A percentile compares a stretch with the other conserved stretches of the same genome.
Evolutionary conservation across 2,797 vertebrate genomes (phyloP).

Genomic region (Chaenodraco wilsoni): DNA sequence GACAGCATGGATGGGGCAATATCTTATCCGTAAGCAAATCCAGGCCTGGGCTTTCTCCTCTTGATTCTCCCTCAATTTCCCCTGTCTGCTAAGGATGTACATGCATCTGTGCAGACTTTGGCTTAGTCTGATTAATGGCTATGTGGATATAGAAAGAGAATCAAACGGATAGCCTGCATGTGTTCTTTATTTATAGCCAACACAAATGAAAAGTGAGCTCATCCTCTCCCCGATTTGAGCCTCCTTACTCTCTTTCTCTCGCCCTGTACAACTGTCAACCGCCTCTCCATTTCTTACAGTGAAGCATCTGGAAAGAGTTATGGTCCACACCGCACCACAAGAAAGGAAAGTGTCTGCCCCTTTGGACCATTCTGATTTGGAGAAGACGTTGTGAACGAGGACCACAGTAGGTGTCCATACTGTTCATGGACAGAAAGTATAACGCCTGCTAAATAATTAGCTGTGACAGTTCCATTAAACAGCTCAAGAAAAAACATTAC

Average conservation of each 20-base stretch:
- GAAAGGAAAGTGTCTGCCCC: conserved; percentile 64
- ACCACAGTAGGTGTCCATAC: conserved; percentile 50
- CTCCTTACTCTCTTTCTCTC: conserved; percentile 62
- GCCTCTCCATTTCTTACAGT: conserved; percentile 50
- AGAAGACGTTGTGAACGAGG: conserved; percentile 46
- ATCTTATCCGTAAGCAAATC: conserved; percentile 63
- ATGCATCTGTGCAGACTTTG: conserved; percentile 62
- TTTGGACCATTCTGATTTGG: conserved; percentile 47
- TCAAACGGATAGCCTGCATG: conserved; percentile 81
- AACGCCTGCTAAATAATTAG: conserved; percentile 27
- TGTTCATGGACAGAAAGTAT: conserved; percentile 21
- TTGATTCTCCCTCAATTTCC: conserved; percentile 53
- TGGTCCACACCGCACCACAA: conserved; percentile 65
- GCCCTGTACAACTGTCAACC: conserved; percentile 43
- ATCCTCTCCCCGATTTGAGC: conserved; percentile 70
- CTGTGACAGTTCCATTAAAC: neutral
- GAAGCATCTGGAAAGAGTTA: conserved; percentile 82
- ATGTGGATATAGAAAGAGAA: conserved; percentile 70
- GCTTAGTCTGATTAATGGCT: conserved; percentile 78
- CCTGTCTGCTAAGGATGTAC: conserved; percentile 65
- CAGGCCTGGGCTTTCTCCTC: conserved; percentile 62
- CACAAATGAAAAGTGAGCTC: conserved; percentile 86
- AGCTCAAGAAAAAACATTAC: neutral
- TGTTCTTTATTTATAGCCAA: conserved; percentile 86
- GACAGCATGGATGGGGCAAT: conserved; percentile 51